Percentiles rank a stretch among this genome's conserved stretches.
phyloP scores from a whole-genome alignment of 2,113 vertebrate genomes.

The Notechis scutatus region DNA sequence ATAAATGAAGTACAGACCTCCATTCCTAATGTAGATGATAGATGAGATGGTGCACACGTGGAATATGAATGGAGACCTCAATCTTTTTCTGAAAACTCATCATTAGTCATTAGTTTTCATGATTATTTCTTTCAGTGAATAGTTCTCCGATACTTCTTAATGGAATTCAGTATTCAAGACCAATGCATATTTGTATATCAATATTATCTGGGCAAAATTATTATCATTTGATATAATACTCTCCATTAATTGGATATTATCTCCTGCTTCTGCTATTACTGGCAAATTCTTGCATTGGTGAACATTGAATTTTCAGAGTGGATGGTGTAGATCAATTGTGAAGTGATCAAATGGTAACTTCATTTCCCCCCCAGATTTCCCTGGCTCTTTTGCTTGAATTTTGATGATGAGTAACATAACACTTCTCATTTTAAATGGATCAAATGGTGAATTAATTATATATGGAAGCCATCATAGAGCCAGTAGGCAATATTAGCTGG shows the following conservation, averaged over 20 bases:
- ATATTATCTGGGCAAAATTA: neutral
- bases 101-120: neutral
- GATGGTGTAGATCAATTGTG: neutral
- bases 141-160: neutral
- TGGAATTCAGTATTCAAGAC: neutral
- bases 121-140: neutral
- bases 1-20: neutral
- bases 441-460: constrained; percentile 24
- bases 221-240: neutral
- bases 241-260: neutral
- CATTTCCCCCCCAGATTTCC: neutral
- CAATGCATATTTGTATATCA: neutral
- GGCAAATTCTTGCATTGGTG: neutral
- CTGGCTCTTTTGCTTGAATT: constrained; percentile 17
- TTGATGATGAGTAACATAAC: constrained; percentile 17
- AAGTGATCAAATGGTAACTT: neutral
- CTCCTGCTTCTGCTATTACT: neutral
- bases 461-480: neutral
- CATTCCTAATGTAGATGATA: neutral
- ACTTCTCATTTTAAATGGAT: constrained; percentile 25
- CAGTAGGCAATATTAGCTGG: constrained; percentile 12
- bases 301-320: neutral
- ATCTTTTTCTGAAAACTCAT: neutral
- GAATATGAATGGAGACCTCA: neutral
- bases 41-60: neutral